These are phyloP conservation scores for Macquaria australasica DNA, from an alignment of 2,113 vertebrate species.

Conservation along the genomic window DNA sequence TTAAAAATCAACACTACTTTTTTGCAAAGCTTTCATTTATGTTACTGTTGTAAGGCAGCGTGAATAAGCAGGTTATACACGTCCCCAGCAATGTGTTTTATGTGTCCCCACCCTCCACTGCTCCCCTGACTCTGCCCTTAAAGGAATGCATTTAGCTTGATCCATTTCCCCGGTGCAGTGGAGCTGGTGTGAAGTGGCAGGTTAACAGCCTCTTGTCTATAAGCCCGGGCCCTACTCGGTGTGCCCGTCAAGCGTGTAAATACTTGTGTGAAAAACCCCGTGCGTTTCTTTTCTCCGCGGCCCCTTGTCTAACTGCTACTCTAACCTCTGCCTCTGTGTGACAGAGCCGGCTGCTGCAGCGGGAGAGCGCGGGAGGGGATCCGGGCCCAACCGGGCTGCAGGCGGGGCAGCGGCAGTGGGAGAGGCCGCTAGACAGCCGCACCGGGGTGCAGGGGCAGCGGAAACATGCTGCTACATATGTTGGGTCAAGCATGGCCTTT, in stretches of 20 bases:
- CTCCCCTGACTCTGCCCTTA: conserved; percentile 75
- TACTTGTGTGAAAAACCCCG: conserved; percentile 81
- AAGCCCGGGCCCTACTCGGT: conserved; percentile 74
- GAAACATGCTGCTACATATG: conserved; percentile 93
- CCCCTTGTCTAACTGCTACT: conserved; percentile 88
- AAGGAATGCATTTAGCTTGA: conserved; percentile 84
- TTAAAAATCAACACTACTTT: background rate
- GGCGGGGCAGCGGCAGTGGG: conserved; percentile 85
- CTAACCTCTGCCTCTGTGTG: conserved; percentile 88
- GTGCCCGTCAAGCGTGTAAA: conserved; percentile 91
- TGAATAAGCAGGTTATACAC: background rate
- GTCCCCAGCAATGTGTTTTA: background rate
- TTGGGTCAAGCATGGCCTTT: conserved; percentile 93
- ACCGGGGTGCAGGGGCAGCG: conserved; percentile 85
- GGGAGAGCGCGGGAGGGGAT: conserved; percentile 85
- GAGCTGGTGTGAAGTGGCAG: conserved; percentile 88
- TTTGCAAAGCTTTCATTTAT: background rate
- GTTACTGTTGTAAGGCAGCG: background rate
- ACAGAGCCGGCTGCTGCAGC: conserved; percentile 84
- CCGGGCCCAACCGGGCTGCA: conserved; percentile 82
- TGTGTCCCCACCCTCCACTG: conserved; percentile 26
- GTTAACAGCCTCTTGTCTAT: conserved; percentile 90
- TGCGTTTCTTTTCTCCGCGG: conserved; percentile 79
- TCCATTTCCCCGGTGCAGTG: conserved; percentile 79
- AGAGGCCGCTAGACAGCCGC: conserved; percentile 84